Evolutionary conservation across 2,113 vertebrate species (phyloP).

Genomic region (Oryzias curvinotus): DNA sequence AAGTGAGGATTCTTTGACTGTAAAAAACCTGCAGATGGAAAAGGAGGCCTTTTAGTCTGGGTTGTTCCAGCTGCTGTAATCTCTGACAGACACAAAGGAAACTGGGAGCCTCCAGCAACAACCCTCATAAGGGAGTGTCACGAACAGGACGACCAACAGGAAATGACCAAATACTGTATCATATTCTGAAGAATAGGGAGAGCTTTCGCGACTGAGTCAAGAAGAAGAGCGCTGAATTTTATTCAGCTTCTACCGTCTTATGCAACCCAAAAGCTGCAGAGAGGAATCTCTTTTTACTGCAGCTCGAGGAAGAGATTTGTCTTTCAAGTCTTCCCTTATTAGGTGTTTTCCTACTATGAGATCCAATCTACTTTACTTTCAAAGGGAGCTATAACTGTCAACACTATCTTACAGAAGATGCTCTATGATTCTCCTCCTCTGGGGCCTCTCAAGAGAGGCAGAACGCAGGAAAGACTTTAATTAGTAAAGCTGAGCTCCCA

Average conservation of each 20-base stretch:
- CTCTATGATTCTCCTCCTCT: conserved; percentile 27
- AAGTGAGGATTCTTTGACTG: not conserved
- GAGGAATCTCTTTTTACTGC: not conserved
- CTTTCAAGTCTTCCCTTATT: not conserved
- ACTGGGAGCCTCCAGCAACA: conserved; percentile 53
- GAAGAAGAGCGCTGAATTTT: conserved; percentile 4
- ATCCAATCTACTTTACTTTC: not conserved
- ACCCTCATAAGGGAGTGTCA: conserved; percentile 67
- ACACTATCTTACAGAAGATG: conserved; percentile 17
- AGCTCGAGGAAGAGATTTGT: not conserved
- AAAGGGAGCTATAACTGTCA: not conserved
- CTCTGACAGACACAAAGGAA: conserved; percentile 60
- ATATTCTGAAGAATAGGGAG: conserved; percentile 30
- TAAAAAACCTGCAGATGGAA: conserved; percentile 1
- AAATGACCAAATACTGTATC: conserved; percentile 65
- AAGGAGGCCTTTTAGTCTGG: not conserved
- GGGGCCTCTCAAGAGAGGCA: conserved; percentile 23
- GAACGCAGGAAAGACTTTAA: conserved; percentile 62
- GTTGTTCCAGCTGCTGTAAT: conserved; percentile 59
- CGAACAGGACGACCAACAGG: conserved; percentile 50
- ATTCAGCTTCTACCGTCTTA: conserved; percentile 3
- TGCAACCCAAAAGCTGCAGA: not conserved
- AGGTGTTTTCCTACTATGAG: not conserved
- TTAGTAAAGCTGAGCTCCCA: conserved; percentile 56
- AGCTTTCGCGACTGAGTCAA: conserved; percentile 2